phyloP scores from a whole-genome alignment of 1,140 invertebrate genomes.

The Acyrthosiphon pisum region DNA sequence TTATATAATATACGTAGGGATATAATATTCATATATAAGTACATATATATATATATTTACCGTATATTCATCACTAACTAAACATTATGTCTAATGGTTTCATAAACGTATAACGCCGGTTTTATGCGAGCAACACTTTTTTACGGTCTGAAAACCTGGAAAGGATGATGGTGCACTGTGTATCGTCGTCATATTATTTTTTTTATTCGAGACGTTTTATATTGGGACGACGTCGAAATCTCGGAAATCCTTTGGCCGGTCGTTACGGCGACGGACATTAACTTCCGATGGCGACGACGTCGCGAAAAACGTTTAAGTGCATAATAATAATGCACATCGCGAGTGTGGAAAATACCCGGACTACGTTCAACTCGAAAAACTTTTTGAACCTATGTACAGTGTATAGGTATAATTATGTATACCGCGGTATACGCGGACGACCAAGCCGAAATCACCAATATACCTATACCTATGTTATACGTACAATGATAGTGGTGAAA shows the following conservation, averaged over 20 bases:
- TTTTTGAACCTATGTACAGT: background rate
- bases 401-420: background rate
- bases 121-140: constrained; percentile 7
- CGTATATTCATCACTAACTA: background rate
- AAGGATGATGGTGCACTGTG: background rate
- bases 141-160: constrained; percentile 23
- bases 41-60: background rate
- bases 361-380: background rate
- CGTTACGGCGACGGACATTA: background rate
- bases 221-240: background rate
- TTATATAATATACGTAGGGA: background rate
- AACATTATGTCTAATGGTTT: constrained; percentile 38
- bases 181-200: background rate
- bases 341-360: background rate
- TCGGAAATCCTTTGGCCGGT: background rate
- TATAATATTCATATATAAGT: background rate
- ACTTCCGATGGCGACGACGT: background rate
- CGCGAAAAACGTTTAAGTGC: background rate
- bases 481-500: background rate
- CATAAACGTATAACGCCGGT: constrained; percentile 9
- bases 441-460: background rate
- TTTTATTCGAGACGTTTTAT: constrained; percentile 43
- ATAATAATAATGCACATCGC: background rate
- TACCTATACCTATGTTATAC: background rate
- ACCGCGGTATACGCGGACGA: background rate